phyloP scores from a whole-genome alignment of 1,140 invertebrate species.

The Lasioglossum albipes region DNA sequence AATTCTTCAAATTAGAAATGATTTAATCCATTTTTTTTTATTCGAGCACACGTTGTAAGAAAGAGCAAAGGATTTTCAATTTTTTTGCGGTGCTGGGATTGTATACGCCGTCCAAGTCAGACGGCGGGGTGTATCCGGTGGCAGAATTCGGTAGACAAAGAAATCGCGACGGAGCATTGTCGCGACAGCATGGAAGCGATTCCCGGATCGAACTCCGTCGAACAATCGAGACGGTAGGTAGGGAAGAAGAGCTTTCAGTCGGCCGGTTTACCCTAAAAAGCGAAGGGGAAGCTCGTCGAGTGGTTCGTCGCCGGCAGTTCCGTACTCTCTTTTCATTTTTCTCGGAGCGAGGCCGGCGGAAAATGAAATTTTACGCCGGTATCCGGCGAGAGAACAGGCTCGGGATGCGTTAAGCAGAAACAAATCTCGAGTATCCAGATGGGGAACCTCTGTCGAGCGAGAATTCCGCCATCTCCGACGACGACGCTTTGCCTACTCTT shows the following conservation, averaged over 20 bases:
- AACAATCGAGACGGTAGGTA: background rate
- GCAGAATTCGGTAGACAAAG: no score
- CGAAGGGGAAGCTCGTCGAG: constrained; percentile 12
- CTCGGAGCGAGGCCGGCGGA: background rate
- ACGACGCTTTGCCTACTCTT: background rate
- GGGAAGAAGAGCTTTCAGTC: constrained; percentile 3
- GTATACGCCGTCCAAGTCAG: no score
- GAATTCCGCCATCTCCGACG: background rate
- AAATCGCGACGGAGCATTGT: background rate
- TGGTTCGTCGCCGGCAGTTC: background rate
- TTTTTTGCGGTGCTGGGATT: no score
- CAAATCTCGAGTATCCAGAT: constrained; percentile 47
- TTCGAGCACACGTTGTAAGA: no score
- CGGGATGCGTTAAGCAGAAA: constrained; percentile 39
- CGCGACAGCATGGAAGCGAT: background rate
- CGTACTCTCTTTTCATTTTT: constrained; percentile 1
- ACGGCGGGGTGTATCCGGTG: no score
- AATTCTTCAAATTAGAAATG: no score
- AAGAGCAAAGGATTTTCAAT: no score
- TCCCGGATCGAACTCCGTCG: background rate
- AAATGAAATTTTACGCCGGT: constrained; percentile 43
- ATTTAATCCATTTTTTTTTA: no score
- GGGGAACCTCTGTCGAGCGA: constrained; percentile 12
- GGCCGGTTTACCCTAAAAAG: constrained; percentile 12
- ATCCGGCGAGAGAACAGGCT: constrained; percentile 8